Evolutionary conservation across 2,888 invertebrate species (phyloP), one percentile per base, ranked within the genome.

Genomic region (Lacanobia wlatinum): DNA sequence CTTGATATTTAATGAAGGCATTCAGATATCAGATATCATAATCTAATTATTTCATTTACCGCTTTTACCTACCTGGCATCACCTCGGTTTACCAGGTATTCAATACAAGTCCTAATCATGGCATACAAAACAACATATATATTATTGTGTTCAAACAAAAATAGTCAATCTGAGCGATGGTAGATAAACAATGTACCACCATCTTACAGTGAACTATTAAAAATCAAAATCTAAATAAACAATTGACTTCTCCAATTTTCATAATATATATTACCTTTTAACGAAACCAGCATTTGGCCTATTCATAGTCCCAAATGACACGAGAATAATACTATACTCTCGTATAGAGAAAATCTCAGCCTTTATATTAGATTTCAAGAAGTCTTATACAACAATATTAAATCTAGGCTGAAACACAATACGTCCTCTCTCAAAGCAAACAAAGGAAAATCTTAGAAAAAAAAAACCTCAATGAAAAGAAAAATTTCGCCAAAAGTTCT

Each of bases 371-470:
- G n/a, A 71, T 48, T 18, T 50, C 53, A 65, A 73, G 77, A 73
- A 74, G 12, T 73, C 18, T 61, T 43, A 63, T 63, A 68, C 46
- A 73, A 66, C 12, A 63, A 59, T 71, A 82, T 78, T 59, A 75
- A 63, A 71, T 62, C 73, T 80, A 76, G 58, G 69, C 75, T 67
- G 58, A 70, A 18, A 76, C 67, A 78, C 58, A 78, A 81, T 67
- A 67, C 63, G 69, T 71, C 63, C 38, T 53, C 14, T 40, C 34
- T 70, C 56, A 70, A 56, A 7, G 63, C 63, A 80, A 80, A 82
- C 74, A 84, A 84, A 84, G 46, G 46, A 34, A 28, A 63, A 64
- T 64, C 56, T 70, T 72, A 61, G 50, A 60, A 68, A 58, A 66
- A 58, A 66, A 52, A 78, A 46, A n/a, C 12, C 28, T 56, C 34